Conservation (phyloP, 2,113 vertebrate genomes). For the Sula dactylatra region DNA sequence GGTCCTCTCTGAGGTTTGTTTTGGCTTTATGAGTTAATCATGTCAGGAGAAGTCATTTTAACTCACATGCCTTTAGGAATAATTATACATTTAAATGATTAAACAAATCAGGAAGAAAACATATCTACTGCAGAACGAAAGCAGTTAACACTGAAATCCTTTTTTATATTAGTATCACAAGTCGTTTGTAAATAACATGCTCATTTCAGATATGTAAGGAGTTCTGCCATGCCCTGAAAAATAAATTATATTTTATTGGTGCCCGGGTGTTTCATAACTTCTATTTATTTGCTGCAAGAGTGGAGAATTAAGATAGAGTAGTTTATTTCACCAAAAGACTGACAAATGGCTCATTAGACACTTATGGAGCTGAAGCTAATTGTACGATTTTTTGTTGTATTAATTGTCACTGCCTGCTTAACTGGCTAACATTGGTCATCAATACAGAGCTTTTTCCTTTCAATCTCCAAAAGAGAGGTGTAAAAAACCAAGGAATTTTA, state of each 20-base stretch:
- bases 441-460: slow-evolving; percentile 10
- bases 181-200: slow-evolving; percentile 76
- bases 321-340: slow-evolving; percentile 79
- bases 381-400: slow-evolving; percentile 70
- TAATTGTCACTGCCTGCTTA: slow-evolving; percentile 70
- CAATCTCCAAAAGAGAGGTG: neutral
- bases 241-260: slow-evolving; percentile 80
- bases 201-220: slow-evolving; percentile 75
- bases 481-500: neutral
- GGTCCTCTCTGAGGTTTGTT: slow-evolving; percentile 68
- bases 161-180: slow-evolving; percentile 72
- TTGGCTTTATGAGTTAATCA: slow-evolving; percentile 68
- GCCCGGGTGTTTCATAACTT: slow-evolving; percentile 76
- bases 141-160: slow-evolving; percentile 67
- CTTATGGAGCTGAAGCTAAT: slow-evolving; percentile 76
- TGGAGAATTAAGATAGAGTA: slow-evolving; percentile 79
- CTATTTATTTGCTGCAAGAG: slow-evolving; percentile 81
- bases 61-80: slow-evolving; percentile 71
- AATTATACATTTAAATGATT: slow-evolving; percentile 79
- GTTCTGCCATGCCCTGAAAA: slow-evolving; percentile 74
- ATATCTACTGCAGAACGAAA: slow-evolving; percentile 66
- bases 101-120: slow-evolving; percentile 75
- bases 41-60: slow-evolving; percentile 68
- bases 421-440: slow-evolving; percentile 65
- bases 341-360: slow-evolving; percentile 81